These are phyloP conservation scores for Hydrolagus colliei DNA, from an alignment of 2,797 vertebrate species.

Conservation along the genomic window DNA sequence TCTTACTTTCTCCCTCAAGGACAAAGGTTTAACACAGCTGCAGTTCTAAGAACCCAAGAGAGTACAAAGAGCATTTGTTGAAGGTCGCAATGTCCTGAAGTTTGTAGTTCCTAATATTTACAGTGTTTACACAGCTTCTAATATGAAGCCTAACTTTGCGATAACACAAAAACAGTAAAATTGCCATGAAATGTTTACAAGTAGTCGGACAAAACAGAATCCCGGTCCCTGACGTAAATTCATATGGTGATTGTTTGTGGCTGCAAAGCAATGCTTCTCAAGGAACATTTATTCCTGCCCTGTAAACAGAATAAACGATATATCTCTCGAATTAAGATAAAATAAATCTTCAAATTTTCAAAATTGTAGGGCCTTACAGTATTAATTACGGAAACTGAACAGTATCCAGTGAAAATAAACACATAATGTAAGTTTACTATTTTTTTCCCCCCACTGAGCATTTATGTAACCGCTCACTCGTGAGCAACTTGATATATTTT, in stretches of 20 bases:
- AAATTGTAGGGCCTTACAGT: neutral
- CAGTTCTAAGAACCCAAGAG: neutral
- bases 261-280: neutral
- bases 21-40: neutral
- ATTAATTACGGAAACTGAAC: neutral
- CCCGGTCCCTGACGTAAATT: neutral
- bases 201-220: neutral
- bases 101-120: constrained; percentile 24
- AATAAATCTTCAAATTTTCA: neutral
- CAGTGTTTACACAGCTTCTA: constrained; percentile 19
- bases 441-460: neutral
- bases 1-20: neutral
- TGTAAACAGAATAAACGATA: neutral
- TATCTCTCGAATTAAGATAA: neutral
- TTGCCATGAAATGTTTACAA: constrained; percentile 9
- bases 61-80: neutral
- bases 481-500: no score
- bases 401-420: neutral
- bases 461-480: no score
- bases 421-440: neutral
- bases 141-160: constrained; percentile 17
- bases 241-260: neutral
- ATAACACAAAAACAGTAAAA: constrained; percentile 26
- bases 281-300: neutral
- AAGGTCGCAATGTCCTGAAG: constrained; percentile 27